These are phyloP conservation scores for Aegithalos caudatus DNA, from an alignment of 2,113 vertebrate genomes.

Conservation along the genomic window DNA sequence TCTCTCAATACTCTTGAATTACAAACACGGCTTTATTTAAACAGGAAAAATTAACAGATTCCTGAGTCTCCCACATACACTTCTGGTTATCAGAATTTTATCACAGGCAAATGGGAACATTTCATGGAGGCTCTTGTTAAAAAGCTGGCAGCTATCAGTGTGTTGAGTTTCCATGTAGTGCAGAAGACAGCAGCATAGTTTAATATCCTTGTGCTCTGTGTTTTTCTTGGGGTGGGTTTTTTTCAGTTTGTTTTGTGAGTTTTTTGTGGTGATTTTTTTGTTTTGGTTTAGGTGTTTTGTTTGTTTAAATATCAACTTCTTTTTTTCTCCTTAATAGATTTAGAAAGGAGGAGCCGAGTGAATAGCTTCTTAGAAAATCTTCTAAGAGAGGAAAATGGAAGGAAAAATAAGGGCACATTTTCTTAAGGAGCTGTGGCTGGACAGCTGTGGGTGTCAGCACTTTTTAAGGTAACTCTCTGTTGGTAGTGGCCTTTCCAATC, in stretches of 20 bases:
- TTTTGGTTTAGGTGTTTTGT: neutral
- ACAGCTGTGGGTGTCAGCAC: neutral
- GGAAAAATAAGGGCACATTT: neutral
- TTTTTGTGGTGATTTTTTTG: neutral
- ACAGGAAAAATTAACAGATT: conserved; percentile 32
- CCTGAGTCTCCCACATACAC: conserved; percentile 28
- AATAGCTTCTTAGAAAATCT: neutral
- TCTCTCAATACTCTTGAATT: neutral
- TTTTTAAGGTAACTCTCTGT: neutral
- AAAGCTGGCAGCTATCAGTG: neutral
- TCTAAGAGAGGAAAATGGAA: neutral
- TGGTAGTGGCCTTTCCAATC: neutral
- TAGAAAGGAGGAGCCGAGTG: neutral
- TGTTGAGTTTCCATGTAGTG: neutral
- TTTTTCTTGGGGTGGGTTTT: neutral
- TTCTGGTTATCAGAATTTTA: conserved; percentile 53
- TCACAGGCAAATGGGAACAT: neutral
- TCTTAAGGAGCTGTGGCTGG: neutral
- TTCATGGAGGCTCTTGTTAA: neutral
- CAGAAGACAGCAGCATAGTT: neutral
- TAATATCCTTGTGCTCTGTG: neutral
- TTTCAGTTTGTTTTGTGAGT: neutral
- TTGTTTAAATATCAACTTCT: neutral
- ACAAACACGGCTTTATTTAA: conserved; percentile 23
- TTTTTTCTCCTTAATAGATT: neutral